Base-by-base conservation (phyloP, 2,888 invertebrate species). In the Aphodius granarius region DNA sequence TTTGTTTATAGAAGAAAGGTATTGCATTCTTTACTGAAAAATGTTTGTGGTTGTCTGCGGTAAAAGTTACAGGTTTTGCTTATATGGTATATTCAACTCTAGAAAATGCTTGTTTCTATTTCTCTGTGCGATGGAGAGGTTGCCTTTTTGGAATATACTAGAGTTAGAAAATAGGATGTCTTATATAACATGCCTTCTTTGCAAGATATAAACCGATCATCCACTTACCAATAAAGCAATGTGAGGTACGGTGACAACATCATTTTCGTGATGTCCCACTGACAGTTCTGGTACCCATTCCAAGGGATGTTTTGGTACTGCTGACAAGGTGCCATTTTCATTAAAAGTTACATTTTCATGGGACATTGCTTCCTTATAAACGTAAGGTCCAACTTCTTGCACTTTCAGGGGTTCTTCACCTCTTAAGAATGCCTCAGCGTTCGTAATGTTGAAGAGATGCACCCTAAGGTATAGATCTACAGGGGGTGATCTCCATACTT, bases 181-280 rank as follows among this genome's bases (percentile, higher is more conserved):
- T n/a, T n/a, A n/a, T n/a, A n/a, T n/a, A n/a, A n/a, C n/a, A n/a
- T n/a, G n/a, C n/a, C n/a, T n/a, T n/a, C n/a, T n/a, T n/a, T n/a
- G n/a, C n/a, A n/a, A n/a, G n/a, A n/a, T n/a, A n/a, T n/a, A n/a
- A n/a, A n/a, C n/a, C n/a, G n/a, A n/a, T n/a, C n/a, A n/a, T n/a
- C n/a, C 9, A 89, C 94, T 94, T 85, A 97, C 96, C 91, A 96
- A 83, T 82, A 96, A 88, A 2, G 96, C 96, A 76, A 96, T 95
- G 83, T 97, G 94, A 0, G 96, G 93, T 81, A 96, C 89, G 71
- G 91, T 90, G 4, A 97, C 87, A 0, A 91, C 86, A 82, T 97
- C 97, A 63, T 93, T 92, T 81, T 95, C 94, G 68, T 88, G 89
- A 22, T 89, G 88, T 0, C 95, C 96, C 75, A 91, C 91, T 0